Conservation (phyloP, 64 coral and sea anemone genomes). For the Montipora efflorescens region DNA sequence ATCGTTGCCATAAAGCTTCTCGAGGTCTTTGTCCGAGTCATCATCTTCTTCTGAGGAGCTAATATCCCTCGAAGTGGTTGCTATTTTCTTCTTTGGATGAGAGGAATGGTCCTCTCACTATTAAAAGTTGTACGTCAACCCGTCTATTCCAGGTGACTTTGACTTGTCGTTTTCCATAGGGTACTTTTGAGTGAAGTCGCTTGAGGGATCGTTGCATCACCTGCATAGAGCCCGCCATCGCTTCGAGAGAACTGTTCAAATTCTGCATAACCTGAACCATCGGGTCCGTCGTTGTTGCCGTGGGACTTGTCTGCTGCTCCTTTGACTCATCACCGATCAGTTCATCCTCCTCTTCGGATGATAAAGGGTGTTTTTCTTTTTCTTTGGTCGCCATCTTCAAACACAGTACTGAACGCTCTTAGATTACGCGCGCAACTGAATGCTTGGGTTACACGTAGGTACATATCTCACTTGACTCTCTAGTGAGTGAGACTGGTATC, state of each 20-base stretch:
- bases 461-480: neutral
- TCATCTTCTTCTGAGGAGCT: slow-evolving; percentile 29
- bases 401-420: neutral
- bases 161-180: too few relatives aligned
- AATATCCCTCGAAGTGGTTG: neutral
- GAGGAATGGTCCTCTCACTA: neutral
- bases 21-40: slow-evolving; percentile 24
- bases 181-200: neutral
- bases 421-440: slow-evolving; percentile 9
- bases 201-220: slow-evolving; percentile 20
- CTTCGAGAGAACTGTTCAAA: slow-evolving; percentile 18
- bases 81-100: slow-evolving; percentile 16
- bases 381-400: neutral
- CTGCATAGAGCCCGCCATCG: slow-evolving; percentile 21
- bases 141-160: neutral
- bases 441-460: neutral
- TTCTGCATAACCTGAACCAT: neutral
- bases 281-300: neutral
- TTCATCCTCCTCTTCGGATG: neutral
- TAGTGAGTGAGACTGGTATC: neutral
- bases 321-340: neutral
- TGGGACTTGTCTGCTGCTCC: neutral
- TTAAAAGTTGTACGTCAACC: neutral
- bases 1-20: slow-evolving; percentile 25
- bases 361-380: neutral